These are phyloP conservation scores for Oreortyx pictus DNA, from an alignment of 2,797 vertebrate genomes.

Conservation along the genomic window DNA sequence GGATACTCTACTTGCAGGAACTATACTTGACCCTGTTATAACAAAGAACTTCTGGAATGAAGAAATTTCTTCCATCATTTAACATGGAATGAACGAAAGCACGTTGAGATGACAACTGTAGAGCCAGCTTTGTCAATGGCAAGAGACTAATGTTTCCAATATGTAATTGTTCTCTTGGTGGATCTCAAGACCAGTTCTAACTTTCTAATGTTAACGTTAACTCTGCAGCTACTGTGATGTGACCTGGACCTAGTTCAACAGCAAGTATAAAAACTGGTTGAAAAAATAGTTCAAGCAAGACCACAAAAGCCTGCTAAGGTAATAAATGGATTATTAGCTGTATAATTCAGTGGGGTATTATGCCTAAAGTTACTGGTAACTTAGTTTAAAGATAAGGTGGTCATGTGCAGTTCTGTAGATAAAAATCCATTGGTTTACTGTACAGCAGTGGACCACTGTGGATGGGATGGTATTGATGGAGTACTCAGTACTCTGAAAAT, in stretches of 20 bases:
- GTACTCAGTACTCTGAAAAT: not conserved
- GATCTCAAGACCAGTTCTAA: not conserved
- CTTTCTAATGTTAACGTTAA: not conserved
- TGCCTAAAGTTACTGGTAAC: not conserved
- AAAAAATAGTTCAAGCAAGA: not conserved
- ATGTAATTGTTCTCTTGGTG: not conserved
- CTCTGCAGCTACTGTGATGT: not conserved
- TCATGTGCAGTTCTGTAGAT: not conserved
- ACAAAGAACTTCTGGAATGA: not conserved
- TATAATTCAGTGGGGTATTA: not conserved
- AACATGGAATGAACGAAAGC: not conserved
- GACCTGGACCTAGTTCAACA: not conserved
- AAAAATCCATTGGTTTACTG: not conserved
- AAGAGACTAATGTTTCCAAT: not conserved
- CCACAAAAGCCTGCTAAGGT: not conserved
- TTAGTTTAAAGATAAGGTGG: not conserved
- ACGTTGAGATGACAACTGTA: not conserved
- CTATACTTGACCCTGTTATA: not conserved
- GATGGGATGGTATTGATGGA: not conserved
- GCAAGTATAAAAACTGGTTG: not conserved
- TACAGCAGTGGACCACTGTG: not conserved
- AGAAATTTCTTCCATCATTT: not conserved
- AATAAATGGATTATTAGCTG: not conserved
- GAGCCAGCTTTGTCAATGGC: not conserved
- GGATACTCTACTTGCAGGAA: not conserved